Base-by-base conservation (phyloP, 2,888 invertebrate genomes). In the Anthophora plumipes region DNA sequence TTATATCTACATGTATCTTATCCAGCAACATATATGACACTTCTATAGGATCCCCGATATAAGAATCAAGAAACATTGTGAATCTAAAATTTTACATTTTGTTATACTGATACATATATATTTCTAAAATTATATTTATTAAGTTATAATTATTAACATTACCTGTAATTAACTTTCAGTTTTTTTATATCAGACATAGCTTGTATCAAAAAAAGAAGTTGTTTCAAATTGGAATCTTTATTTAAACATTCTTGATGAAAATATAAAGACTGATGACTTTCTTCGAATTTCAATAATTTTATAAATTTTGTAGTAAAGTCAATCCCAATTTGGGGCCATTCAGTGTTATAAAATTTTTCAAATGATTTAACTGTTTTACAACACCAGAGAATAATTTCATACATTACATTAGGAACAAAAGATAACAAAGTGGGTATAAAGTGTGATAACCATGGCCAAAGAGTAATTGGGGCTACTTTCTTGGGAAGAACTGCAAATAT, bases 261-360 rank as follows among this genome's bases (percentile, higher is more conserved):
- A 77, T 86, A 82, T 22, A 84, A 82, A 12, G 75, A 86, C 6
- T 87, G 83, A 57, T 85, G 80, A 43, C 82, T 86, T 61, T 86
- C 86, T 63, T 90, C 89, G 37, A 89, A 85, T 52, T 89, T 91
- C 22, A 93, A 74, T 39, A 93, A 81, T 60, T 89, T 85, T 72
- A 92, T 85, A 5, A 93, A 91, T 74, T 91, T 91, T 20, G 91
- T 87, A 2, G 92, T 93, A 87, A 94, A 94, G 54, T 93, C 89
- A 31, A 91, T 87, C 11, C 91, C 92, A 63, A 88, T 86, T 70
- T 87, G 85, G 11, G 92, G 92, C 92, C 92, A 92, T 22, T 75
- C 72, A 37, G 67, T 76, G 17, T 77, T 83, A 73, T 88, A 70
- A 46, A 74, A 87, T 66, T 88, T 85, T 86, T 92, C 92, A 60